These are phyloP conservation scores for Julus scandinavius DNA, from an alignment of 2,888 invertebrate species.

Conservation along the genomic window DNA sequence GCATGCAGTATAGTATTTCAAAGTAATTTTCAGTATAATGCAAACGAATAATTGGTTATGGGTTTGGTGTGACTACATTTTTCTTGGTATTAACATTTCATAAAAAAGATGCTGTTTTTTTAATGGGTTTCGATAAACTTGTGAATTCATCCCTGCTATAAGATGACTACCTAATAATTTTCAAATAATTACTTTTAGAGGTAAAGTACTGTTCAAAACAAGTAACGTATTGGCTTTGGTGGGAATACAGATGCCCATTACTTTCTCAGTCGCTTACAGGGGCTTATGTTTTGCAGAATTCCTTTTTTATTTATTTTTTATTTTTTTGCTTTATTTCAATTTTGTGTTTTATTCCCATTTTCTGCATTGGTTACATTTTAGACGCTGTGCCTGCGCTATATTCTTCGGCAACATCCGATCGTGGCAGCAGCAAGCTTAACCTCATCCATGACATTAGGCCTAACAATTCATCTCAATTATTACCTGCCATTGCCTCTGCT, in stretches of 20 bases:
- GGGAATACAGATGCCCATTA: background rate
- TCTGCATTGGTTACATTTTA: slow-evolving; percentile 7
- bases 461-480: slow-evolving; percentile 43
- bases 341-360: background rate
- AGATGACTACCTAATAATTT: background rate
- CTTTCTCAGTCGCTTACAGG: background rate
- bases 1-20: no score
- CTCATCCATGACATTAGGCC: slow-evolving; percentile 41
- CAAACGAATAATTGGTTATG: no score
- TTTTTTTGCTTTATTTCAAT: background rate
- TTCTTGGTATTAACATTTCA: no score
- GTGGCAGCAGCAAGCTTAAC: slow-evolving; percentile 32
- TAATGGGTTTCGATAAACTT: no score
- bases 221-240: background rate
- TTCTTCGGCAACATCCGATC: slow-evolving; percentile 15
- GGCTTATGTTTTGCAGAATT: background rate
- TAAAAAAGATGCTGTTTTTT: no score
- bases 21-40: no score
- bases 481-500: slow-evolving; percentile 35
- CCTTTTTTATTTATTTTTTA: background rate
- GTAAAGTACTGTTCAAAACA: background rate
- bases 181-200: background rate
- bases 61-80: no score
- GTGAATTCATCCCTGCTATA: no score
- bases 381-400: slow-evolving; percentile 15